A percentile compares a stretch with the other conserved stretches of the same genome.
Evolutionary conservation across 2,888 invertebrate genomes (phyloP).

Genomic region (Pollenia griseotomentosa): DNA sequence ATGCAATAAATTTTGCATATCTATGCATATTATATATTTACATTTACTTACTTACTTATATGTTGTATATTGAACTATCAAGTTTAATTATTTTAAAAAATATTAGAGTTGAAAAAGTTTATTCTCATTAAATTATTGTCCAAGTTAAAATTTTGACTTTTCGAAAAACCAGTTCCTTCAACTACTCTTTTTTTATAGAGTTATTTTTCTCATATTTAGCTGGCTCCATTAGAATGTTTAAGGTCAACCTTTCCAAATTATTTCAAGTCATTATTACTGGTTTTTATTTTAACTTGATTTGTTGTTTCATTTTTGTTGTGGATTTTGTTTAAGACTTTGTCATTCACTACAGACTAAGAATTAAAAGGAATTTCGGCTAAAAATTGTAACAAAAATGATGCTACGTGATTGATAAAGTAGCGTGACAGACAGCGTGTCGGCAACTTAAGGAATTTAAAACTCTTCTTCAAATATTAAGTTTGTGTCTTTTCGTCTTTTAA

Average conservation of each 20-base stretch:
- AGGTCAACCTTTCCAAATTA: slow-evolving; percentile 47
- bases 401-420: slow-evolving; percentile 80
- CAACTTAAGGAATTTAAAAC: slow-evolving; percentile 66
- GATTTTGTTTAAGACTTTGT: slow-evolving; percentile 17
- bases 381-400: slow-evolving; percentile 74
- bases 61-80: too few relatives aligned
- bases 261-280: slow-evolving; percentile 43
- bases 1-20: not conserved
- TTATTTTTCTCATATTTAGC: not conserved
- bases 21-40: too few relatives aligned
- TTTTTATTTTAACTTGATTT: slow-evolving; percentile 25
- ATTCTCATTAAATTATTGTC: too few relatives aligned
- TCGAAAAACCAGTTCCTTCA: slow-evolving; percentile 16
- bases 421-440: slow-evolving; percentile 75
- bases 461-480: slow-evolving; percentile 33
- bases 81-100: too few relatives aligned
- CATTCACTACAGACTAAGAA: slow-evolving; percentile 45
- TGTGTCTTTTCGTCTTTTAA: not conserved
- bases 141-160: not conserved
- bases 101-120: too few relatives aligned
- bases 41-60: too few relatives aligned
- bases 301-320: not conserved
- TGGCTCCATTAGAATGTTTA: slow-evolving; percentile 20
- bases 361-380: slow-evolving; percentile 62
- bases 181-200: not conserved